phyloP scores from a whole-genome alignment of 2,888 invertebrate genomes.

The Amphipoea lucens region DNA sequence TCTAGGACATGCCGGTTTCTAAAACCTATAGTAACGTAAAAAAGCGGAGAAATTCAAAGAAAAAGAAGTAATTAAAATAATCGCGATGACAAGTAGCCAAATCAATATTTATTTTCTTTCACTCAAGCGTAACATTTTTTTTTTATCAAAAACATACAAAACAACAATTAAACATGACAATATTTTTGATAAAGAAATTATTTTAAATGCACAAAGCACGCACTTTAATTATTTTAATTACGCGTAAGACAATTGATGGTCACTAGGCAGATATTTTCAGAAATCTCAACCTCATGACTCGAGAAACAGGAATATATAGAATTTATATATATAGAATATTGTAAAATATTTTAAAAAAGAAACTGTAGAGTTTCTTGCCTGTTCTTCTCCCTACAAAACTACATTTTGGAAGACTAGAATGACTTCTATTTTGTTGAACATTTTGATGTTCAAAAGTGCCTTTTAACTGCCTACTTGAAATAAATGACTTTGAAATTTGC shows the following conservation, averaged over 20 bases:
- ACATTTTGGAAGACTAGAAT: not conserved
- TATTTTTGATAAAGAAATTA: slow-evolving; percentile 52
- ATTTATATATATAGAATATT: no score
- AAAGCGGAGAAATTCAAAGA: slow-evolving; percentile 10
- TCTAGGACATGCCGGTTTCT: no score
- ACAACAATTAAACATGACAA: slow-evolving; percentile 53
- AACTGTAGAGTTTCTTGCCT: not conserved
- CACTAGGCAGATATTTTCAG: slow-evolving; percentile 8
- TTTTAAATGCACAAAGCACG: slow-evolving; percentile 66
- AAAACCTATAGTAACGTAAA: not conserved
- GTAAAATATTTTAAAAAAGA: not conserved
- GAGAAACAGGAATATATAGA: not conserved
- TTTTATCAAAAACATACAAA: slow-evolving; percentile 33
- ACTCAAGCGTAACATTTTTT: slow-evolving; percentile 44
- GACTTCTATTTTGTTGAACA: not conserved
- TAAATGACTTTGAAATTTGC: not conserved
- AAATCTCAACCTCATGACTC: not conserved
- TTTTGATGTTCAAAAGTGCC: not conserved
- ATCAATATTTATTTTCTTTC: slow-evolving; percentile 46
- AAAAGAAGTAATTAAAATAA: slow-evolving; percentile 5
- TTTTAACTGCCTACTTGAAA: not conserved
- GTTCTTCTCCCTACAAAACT: not conserved
- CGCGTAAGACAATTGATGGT: slow-evolving; percentile 61
- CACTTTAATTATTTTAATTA: slow-evolving; percentile 71
- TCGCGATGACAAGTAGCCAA: slow-evolving; percentile 54